Conservation (phyloP, 2,888 invertebrate species). For the Salpingus planirostris region DNA sequence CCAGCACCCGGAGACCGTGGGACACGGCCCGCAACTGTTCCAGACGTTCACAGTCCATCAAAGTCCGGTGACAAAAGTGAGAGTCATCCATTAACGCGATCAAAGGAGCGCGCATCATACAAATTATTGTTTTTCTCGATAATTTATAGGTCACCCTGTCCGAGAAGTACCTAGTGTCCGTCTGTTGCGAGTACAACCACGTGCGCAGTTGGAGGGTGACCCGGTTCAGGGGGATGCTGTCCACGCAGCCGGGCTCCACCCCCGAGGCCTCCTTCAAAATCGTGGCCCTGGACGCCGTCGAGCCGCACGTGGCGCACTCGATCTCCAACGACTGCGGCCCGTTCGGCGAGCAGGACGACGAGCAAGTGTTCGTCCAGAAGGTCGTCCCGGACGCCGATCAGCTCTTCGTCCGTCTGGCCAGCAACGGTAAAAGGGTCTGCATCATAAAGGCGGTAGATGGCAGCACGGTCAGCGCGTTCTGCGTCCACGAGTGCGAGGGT, state of each 20-base stretch:
- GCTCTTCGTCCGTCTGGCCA: conserved; percentile 86
- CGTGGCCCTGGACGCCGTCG: conserved; percentile 68
- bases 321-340: conserved; percentile 73
- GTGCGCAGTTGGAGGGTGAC: conserved; percentile 96
- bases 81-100: too few species aligned
- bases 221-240: conserved; percentile 95
- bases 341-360: conserved; percentile 96
- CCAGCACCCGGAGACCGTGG: conserved; percentile 98
- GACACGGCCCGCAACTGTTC: conserved; percentile 95
- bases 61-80: conserved; percentile 87
- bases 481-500: conserved; percentile 96
- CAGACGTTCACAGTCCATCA: conserved; percentile 97
- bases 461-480: conserved; percentile 88
- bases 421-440: conserved; percentile 92
- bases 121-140: too few species aligned
- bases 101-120: too few species aligned
- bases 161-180: conserved; percentile 90
- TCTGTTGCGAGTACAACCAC: conserved; percentile 97
- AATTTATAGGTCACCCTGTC: conserved; percentile 76
- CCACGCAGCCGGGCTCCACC: conserved; percentile 96
- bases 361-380: conserved; percentile 96
- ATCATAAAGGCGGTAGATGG: conserved; percentile 91
- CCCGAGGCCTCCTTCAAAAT: conserved; percentile 97
- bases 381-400: conserved; percentile 96
- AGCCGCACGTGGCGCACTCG: conserved; percentile 53